Evolutionary conservation across 2,113 vertebrate species (phyloP).

Genomic region (Bolborhynchus lineola): DNA sequence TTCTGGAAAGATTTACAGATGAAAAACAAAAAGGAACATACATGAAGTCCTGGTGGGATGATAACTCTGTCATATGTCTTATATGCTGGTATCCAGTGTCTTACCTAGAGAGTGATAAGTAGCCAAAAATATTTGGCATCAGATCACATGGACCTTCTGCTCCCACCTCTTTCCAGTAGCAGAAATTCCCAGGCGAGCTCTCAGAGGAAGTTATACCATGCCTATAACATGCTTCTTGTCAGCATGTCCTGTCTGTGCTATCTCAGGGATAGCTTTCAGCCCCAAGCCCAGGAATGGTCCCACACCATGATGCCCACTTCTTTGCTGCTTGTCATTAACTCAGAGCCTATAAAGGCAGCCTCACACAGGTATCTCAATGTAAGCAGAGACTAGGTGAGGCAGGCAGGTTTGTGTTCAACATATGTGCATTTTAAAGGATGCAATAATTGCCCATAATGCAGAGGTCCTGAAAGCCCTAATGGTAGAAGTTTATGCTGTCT

Average conservation of each 20-base stretch:
- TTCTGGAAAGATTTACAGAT: background rate
- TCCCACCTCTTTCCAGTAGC: background rate
- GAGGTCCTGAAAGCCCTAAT: background rate
- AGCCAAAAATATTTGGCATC: background rate
- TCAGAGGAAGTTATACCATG: background rate
- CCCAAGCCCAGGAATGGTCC: background rate
- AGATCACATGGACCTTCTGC: background rate
- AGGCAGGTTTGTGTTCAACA: background rate
- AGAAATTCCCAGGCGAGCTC: background rate
- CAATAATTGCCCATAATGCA: background rate
- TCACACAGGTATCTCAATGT: fast-evolving
- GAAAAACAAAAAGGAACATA: background rate
- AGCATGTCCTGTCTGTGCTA: background rate
- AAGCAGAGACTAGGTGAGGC: background rate
- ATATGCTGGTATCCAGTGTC: background rate
- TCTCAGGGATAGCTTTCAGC: background rate
- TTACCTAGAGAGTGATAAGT: background rate
- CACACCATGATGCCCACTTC: fast-evolving
- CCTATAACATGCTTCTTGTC: background rate
- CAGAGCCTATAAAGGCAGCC: background rate
- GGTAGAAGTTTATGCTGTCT: background rate
- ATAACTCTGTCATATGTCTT: background rate
- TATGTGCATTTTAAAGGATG: background rate
- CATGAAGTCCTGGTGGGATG: background rate
- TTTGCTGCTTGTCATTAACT: fast-evolving